Base-by-base conservation (phyloP, 2,888 invertebrate species). In the Acanthosepion lycidas region DNA sequence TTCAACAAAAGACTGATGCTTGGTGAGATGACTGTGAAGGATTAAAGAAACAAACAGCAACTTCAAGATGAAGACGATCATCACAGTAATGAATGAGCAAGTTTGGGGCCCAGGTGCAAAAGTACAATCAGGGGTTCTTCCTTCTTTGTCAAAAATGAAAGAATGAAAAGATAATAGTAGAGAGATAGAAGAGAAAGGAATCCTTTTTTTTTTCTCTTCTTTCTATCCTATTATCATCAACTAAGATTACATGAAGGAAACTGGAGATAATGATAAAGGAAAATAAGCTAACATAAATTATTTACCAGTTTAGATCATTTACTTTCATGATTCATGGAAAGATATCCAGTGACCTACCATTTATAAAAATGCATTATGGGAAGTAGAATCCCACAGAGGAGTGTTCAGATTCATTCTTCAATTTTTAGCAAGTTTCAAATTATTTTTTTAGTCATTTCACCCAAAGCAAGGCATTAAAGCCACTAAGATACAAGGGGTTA, bases 11-110 rank as follows among this genome's bases (percentile, higher is more conserved):
- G 78, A 78, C 28, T n/a, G 28, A 78, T 15, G 78, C 18, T 78
- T 78, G 78, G n/a, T n/a, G 78, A 78, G 78, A 78, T n/a, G 78
- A 78, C 33, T 78, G 78, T 33, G 78, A 78, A n/a, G 78, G n/a
- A 33, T 78, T 78, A n/a, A 78, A 78, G 78, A 78, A 78, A 78
- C 78, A 78, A 78, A n/a, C 18, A 33, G 5, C 78, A 78, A n/a
- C n/a, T 2, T 33, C n/a, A 78, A 78, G 78, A 78, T 12, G 78
- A 78, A 78, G 78, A 78, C 78, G n/a, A 78, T 78, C 78, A 78
- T 78, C 18, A n/a, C n/a, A n/a, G 78, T 78, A 15, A 33, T n/a
- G n/a, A 59, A 33, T 78, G 33, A n/a, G 78, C 78, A n/a, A 78
- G 18, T 78, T 78, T n/a, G 78, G 33, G 78, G 78, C n/a, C n/a